phyloP scores from a whole-genome alignment of 2,797 vertebrate genomes.

The Lacerta viridis region DNA sequence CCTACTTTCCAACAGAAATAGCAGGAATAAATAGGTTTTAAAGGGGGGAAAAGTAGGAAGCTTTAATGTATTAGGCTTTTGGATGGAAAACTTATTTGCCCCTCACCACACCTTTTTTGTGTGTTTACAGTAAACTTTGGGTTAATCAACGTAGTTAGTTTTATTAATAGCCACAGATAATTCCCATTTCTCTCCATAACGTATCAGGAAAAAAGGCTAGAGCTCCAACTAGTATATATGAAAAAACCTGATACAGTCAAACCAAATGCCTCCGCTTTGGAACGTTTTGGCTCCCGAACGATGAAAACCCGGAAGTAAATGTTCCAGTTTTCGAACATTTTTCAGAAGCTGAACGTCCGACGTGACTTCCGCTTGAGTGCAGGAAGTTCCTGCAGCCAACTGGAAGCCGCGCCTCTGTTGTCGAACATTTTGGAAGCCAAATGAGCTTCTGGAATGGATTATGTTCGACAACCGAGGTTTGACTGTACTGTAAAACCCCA shows the following conservation, averaged over 20 bases:
- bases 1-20: conserved; percentile 68
- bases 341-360: too few species aligned
- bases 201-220: neutral
- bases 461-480: too few species aligned
- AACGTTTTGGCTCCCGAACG: too few species aligned
- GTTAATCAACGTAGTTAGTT: neutral
- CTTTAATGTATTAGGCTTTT: conserved; percentile 58
- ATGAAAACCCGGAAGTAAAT: too few species aligned
- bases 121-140: conserved; percentile 19
- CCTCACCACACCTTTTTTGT: neutral
- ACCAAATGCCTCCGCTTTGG: neutral
- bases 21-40: conserved; percentile 68
- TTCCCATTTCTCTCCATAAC: neutral
- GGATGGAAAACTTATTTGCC: conserved; percentile 51
- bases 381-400: too few species aligned
- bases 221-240: neutral
- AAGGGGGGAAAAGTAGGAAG: conserved; percentile 58
- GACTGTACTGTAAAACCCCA: too few species aligned
- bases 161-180: neutral
- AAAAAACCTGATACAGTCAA: neutral
- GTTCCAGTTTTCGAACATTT: too few species aligned
- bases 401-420: too few species aligned
- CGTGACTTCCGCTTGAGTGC: too few species aligned
- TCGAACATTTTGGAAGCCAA: too few species aligned
- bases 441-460: too few species aligned